Percentiles rank a stretch among this genome's conserved stretches.
Conservation (phyloP, 2,888 invertebrate species). For the Cynaeus angustus region DNA sequence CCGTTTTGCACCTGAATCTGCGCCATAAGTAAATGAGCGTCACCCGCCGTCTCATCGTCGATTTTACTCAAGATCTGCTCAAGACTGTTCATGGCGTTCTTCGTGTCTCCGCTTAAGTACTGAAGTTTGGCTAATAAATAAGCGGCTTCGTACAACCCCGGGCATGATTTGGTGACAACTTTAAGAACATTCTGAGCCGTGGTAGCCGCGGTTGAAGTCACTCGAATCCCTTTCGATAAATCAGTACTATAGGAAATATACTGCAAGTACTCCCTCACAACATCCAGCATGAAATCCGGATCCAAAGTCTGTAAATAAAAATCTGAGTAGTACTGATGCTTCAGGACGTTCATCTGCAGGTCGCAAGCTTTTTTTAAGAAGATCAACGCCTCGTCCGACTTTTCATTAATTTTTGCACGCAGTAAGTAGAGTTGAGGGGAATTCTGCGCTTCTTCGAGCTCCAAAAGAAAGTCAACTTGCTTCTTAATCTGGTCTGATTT, state of each 20-base stretch:
- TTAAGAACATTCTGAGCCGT: constrained; percentile 78
- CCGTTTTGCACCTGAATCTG: constrained; percentile 85
- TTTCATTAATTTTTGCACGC: constrained; percentile 78
- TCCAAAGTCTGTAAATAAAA: constrained; percentile 85
- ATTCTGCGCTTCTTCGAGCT: constrained; percentile 82
- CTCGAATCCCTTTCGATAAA: constrained; percentile 10
- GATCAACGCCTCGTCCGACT: constrained; percentile 74
- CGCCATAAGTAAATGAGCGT: constrained; percentile 90
- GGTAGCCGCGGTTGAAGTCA: constrained; percentile 15
- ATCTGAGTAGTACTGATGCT: constrained; percentile 81
- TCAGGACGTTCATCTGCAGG: constrained; percentile 72
- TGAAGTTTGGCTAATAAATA: constrained; percentile 86
- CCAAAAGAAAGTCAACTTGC: constrained; percentile 90
- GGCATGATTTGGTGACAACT: constrained; percentile 84
- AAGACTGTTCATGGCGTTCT: constrained; percentile 81
- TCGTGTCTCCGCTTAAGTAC: constrained; percentile 85
- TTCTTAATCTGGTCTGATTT: constrained; percentile 83
- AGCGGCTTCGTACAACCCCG: constrained; percentile 82
- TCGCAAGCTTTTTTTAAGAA: constrained; percentile 79
- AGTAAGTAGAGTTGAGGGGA: constrained; percentile 80
- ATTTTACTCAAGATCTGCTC: constrained; percentile 82
- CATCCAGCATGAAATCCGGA: constrained; percentile 88
- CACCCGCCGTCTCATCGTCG: constrained; percentile 83
- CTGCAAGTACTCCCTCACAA: constrained; percentile 84
- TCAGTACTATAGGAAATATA: constrained; percentile 75